Evolutionary conservation across 1,140 invertebrate species (phyloP).

Genomic region (Centruroides sculpturatus): DNA sequence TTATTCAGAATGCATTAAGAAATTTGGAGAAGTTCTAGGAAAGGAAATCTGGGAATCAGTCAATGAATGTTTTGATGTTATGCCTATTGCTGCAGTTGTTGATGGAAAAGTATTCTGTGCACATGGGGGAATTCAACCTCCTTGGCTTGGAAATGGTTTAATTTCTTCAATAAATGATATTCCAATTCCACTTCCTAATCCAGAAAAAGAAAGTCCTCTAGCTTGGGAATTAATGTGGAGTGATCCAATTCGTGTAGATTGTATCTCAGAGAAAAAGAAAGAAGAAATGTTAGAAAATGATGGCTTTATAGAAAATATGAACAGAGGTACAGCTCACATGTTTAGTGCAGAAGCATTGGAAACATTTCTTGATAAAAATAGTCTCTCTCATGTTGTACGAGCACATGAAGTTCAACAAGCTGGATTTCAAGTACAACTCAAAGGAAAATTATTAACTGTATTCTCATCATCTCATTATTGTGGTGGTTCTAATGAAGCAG

Average conservation of each 20-base stretch:
- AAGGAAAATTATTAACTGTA: slow-evolving; percentile 46
- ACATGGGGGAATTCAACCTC: slow-evolving; percentile 56
- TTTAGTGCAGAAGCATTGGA: slow-evolving; percentile 50
- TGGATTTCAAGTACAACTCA: slow-evolving; percentile 48
- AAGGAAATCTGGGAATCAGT: slow-evolving; percentile 47
- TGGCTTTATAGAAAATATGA: slow-evolving; percentile 50
- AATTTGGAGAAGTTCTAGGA: slow-evolving; percentile 48
- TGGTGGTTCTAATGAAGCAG: slow-evolving; percentile 47
- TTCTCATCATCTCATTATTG: slow-evolving; percentile 53
- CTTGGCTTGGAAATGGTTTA: slow-evolving; percentile 33
- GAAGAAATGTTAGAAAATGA: slow-evolving; percentile 20
- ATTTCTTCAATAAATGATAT: slow-evolving; percentile 40
- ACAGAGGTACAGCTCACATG: slow-evolving; percentile 52
- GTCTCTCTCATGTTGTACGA: slow-evolving; percentile 48
- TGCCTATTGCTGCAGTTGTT: slow-evolving; percentile 52
- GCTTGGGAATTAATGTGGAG: slow-evolving; percentile 67
- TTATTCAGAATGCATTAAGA: slow-evolving; percentile 42
- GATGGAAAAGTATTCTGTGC: slow-evolving; percentile 57
- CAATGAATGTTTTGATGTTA: slow-evolving; percentile 50
- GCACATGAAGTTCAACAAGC: slow-evolving; percentile 55
- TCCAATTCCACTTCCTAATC: slow-evolving; percentile 44
- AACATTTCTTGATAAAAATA: slow-evolving; percentile 44
- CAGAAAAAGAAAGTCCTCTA: slow-evolving; percentile 44
- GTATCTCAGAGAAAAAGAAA: neutral
- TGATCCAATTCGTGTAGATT: slow-evolving; percentile 47